A percentile compares a stretch with the other conserved stretches of the same genome.
These are phyloP conservation scores for Eristalinus sepulchralis DNA, from an alignment of 2,888 invertebrate species.

Conservation along the genomic window DNA sequence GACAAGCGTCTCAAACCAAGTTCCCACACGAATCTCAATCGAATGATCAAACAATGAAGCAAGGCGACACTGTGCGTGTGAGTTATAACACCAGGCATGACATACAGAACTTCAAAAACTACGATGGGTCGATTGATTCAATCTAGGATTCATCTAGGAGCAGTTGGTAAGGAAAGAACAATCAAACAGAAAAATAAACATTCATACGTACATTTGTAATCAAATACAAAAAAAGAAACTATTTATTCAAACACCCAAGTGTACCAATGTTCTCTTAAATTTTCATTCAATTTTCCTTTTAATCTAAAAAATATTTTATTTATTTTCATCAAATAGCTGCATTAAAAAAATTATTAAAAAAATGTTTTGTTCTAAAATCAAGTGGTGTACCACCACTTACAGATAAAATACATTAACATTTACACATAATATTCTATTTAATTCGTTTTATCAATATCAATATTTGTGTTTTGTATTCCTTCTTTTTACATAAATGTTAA, in stretches of 20 bases:
- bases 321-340: slow-evolving; percentile 45
- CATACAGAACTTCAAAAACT: too few species aligned
- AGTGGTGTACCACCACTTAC: slow-evolving; percentile 52
- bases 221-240: slow-evolving; percentile 47
- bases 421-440: slow-evolving; percentile 69
- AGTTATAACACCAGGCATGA: too few species aligned
- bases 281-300: slow-evolving; percentile 8
- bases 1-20: too few species aligned
- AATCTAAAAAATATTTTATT: slow-evolving; percentile 12
- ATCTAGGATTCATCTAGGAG: too few species aligned
- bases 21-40: too few species aligned
- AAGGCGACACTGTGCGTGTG: too few species aligned
- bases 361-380: slow-evolving; percentile 52
- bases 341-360: slow-evolving; percentile 56
- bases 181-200: not conserved
- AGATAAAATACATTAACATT: slow-evolving; percentile 68
- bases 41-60: too few species aligned
- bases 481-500: slow-evolving; percentile 63
- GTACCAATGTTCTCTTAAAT: slow-evolving; percentile 15
- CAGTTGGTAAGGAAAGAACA: too few species aligned
- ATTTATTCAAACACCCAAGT: slow-evolving; percentile 54
- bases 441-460: slow-evolving; percentile 50
- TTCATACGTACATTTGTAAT: not conserved
- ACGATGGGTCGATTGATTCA: too few species aligned
- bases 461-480: slow-evolving; percentile 39